Conservation (phyloP, 2,113 vertebrate genomes). For the Ptilonorhynchus violaceus region DNA sequence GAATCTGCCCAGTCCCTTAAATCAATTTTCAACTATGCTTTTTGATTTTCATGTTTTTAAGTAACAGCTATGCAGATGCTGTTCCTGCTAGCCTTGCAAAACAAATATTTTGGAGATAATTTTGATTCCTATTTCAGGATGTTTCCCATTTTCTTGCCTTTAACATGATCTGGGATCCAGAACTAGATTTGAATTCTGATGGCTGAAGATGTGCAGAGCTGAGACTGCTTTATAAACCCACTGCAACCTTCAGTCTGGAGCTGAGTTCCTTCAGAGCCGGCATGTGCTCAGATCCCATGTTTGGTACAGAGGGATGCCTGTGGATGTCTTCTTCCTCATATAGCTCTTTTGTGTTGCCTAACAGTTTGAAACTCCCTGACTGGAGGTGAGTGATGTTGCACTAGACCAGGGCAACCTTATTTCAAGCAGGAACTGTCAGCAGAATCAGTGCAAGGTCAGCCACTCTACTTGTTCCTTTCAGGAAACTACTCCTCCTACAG, state of each 20-base stretch:
- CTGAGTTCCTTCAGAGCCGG: not conserved
- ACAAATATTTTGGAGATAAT: not conserved
- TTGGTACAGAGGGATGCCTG: not conserved
- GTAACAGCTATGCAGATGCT: not conserved
- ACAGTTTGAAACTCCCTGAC: not conserved
- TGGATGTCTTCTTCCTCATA: not conserved
- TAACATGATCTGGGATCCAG: not conserved
- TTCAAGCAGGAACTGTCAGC: slow-evolving; percentile 36
- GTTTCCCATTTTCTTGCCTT: not conserved
- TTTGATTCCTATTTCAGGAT: not conserved
- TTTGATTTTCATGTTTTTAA: not conserved
- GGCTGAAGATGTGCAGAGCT: not conserved
- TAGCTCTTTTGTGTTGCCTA: not conserved
- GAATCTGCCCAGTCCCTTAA: not conserved
- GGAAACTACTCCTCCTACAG: slow-evolving; percentile 41
- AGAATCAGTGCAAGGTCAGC: slow-evolving; percentile 30
- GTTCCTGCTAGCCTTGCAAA: not conserved
- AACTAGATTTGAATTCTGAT: not conserved
- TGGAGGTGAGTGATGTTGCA: slow-evolving; percentile 7
- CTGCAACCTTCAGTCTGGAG: not conserved
- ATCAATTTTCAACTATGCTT: not conserved
- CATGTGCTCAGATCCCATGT: not conserved
- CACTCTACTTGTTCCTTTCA: slow-evolving; percentile 17
- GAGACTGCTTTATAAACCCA: not conserved
- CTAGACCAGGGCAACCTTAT: not conserved